Conservation (phyloP, 37 sponge, comb jelly and placozoan species). For the Agelas oroides region DNA sequence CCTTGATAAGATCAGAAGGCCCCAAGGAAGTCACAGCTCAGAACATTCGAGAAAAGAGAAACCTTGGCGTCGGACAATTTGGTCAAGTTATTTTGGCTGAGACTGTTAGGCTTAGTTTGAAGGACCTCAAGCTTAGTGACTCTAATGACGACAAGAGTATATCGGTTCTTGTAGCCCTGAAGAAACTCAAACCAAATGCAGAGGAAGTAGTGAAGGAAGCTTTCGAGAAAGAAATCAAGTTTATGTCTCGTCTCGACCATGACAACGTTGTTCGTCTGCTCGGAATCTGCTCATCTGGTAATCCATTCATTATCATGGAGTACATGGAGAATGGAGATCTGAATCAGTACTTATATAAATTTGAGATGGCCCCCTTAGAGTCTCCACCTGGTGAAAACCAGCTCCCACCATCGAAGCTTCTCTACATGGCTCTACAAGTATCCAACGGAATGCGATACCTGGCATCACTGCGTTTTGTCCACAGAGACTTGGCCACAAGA, state of each 20-base stretch:
- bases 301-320: slow-evolving; percentile 82
- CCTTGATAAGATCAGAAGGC: slow-evolving; percentile 46
- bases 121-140: slow-evolving; percentile 38
- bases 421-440: slow-evolving; percentile 72
- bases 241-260: slow-evolving; percentile 71
- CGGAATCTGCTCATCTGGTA: slow-evolving; percentile 31
- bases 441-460: slow-evolving; percentile 86
- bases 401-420: slow-evolving; percentile 26
- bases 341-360: slow-evolving; percentile 19
- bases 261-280: slow-evolving; percentile 62
- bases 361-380: slow-evolving; percentile 7
- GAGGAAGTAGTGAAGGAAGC: slow-evolving; percentile 14
- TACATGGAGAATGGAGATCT: slow-evolving; percentile 72
- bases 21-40: slow-evolving; percentile 26
- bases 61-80: slow-evolving; percentile 67
- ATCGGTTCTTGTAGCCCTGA: slow-evolving; percentile 67
- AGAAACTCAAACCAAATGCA: slow-evolving; percentile 60
- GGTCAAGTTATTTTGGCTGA: slow-evolving; percentile 61
- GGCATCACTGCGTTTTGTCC: slow-evolving; percentile 72
- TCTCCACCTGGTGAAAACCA: slow-evolving; percentile 9
- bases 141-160: slow-evolving; percentile 31
- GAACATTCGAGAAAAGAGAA: slow-evolving; percentile 13
- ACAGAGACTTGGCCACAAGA: slow-evolving; percentile 86
- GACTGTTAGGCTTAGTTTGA: slow-evolving; percentile 53
- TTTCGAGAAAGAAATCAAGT: slow-evolving; percentile 68